Evolutionary conservation across 37 sponge, comb jelly and placozoan species (phyloP).

Genomic region (Spongilla lacustris): DNA sequence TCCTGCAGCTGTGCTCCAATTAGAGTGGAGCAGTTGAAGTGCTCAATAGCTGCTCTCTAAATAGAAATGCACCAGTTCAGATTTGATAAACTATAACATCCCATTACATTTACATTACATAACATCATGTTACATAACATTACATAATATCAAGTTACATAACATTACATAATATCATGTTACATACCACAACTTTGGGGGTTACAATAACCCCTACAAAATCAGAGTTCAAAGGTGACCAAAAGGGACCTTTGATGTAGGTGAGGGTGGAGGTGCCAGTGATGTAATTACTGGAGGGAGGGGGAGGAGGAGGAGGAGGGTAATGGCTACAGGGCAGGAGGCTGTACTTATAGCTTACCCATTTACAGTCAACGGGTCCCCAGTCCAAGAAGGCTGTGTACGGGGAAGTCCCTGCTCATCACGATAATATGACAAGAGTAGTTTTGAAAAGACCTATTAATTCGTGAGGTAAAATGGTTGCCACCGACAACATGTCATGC

Average conservation of each 20-base stretch:
- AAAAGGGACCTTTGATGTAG: not conserved
- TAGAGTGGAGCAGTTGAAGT: conserved; percentile 55
- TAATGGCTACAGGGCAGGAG: not conserved
- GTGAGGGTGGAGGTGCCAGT: not conserved
- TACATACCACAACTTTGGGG: conserved; percentile 28
- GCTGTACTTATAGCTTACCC: not conserved
- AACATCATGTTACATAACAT: no score
- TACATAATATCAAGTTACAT: no score
- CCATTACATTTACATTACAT: no score
- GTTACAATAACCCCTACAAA: conserved; percentile 13
- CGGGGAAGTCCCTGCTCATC: conserved; percentile 35
- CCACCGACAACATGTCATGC: not conserved
- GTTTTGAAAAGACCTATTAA: conserved; percentile 40
- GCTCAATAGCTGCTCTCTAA: conserved; percentile 45
- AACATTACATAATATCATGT: not conserved
- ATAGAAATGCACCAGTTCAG: no score
- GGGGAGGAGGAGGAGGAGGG: no score
- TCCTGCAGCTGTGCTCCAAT: conserved; percentile 70
- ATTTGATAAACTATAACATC: no score
- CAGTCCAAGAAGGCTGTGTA: conserved; percentile 6
- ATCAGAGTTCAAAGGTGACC: conserved; percentile 7
- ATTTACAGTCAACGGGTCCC: not conserved
- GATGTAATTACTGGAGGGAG: not conserved
- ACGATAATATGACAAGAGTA: conserved; percentile 33
- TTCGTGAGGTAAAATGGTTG: not conserved